Conservation (phyloP, 2,113 vertebrate species). For the Sebastes schlegelii region DNA sequence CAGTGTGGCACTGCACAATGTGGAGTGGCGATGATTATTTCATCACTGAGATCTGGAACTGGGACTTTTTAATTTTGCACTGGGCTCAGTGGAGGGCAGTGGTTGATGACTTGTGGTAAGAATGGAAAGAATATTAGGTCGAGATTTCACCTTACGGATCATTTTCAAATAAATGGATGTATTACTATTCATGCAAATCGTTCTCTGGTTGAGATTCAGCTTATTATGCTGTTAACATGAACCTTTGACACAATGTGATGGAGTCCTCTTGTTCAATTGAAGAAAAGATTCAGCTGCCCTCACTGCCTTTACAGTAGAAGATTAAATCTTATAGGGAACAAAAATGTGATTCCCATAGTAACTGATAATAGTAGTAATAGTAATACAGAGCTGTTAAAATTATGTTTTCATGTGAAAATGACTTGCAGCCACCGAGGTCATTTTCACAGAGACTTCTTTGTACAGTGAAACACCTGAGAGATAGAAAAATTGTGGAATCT, state of each 20-base stretch:
- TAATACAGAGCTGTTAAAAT: background rate
- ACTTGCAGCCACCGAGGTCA: too few species aligned
- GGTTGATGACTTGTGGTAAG: slow-evolving; percentile 1
- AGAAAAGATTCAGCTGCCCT: background rate
- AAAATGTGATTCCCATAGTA: background rate
- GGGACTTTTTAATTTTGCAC: slow-evolving; percentile 19
- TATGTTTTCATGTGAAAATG: too few species aligned
- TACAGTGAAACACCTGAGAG: too few species aligned
- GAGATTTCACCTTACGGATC: background rate
- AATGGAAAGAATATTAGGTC: background rate
- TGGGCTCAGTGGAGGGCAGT: background rate
- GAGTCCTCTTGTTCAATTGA: background rate
- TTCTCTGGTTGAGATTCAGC: background rate
- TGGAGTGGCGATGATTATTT: slow-evolving; percentile 44
- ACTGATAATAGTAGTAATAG: background rate
- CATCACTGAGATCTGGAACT: slow-evolving; percentile 18
- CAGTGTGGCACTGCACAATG: slow-evolving; percentile 23
- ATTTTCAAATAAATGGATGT: slow-evolving; percentile 14
- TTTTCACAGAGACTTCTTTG: too few species aligned
- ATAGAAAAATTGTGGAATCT: too few species aligned
- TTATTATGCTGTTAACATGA: background rate
- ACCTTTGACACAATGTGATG: background rate
- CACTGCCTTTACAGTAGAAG: background rate
- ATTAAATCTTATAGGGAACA: background rate
- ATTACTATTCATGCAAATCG: background rate